Percentiles rank a stretch among this genome's conserved stretches.
These are phyloP conservation scores for Actenoides lindsayi DNA, from an alignment of 2,113 vertebrate genomes.

Conservation along the genomic window DNA sequence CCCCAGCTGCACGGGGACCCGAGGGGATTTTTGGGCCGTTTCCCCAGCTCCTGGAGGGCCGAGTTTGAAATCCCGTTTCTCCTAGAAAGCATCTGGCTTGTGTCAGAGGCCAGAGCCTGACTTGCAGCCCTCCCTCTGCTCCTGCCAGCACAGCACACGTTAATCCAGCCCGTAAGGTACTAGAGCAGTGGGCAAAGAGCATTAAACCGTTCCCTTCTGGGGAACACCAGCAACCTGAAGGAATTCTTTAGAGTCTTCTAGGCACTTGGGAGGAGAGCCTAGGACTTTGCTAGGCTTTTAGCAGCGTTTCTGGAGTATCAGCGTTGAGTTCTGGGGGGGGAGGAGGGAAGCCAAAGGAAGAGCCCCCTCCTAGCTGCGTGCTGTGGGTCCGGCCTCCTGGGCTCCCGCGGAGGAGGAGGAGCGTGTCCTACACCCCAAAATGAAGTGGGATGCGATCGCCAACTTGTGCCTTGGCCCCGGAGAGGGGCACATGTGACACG, in stretches of 20 bases:
- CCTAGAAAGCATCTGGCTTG: neutral
- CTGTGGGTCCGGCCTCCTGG: neutral
- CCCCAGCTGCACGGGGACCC: neutral
- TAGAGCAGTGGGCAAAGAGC: neutral
- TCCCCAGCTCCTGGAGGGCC: neutral
- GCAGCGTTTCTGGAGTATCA: rapidly evolving
- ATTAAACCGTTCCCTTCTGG: neutral
- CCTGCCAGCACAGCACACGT: neutral
- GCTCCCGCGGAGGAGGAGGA: neutral
- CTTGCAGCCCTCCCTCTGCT: neutral
- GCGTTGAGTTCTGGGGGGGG: neutral
- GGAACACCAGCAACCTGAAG: neutral
- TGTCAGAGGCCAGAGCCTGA: neutral
- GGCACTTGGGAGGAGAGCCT: neutral
- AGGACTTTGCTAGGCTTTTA: neutral
- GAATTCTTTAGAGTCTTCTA: neutral
- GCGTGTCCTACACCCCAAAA: neutral
- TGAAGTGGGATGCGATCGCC: rapidly evolving
- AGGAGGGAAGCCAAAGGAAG: neutral
- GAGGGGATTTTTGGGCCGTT: neutral
- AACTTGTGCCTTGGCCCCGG: neutral
- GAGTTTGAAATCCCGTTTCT: neutral
- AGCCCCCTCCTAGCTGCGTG: neutral
- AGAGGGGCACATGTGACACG: rapidly evolving
- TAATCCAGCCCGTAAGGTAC: neutral